Evolutionary conservation across 1,140 invertebrate species (phyloP).

Genomic region (Drosophila simulans): DNA sequence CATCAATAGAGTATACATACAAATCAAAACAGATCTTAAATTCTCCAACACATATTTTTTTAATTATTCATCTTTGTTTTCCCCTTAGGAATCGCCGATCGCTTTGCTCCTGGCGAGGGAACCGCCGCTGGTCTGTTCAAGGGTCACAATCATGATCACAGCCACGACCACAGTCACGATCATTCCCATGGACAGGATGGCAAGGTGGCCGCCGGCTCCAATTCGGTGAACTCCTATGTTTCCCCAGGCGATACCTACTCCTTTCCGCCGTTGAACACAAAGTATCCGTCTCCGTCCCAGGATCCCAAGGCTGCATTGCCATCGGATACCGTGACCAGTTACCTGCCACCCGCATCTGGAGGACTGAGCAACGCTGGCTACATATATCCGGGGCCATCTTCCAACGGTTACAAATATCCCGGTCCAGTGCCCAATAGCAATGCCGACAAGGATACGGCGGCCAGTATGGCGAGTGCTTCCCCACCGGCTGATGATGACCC

Average conservation of each 20-base stretch:
- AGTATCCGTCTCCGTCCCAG: slow-evolving; percentile 67
- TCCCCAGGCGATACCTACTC: slow-evolving; percentile 68
- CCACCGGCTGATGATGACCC: slow-evolving; percentile 55
- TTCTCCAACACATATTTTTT: no score
- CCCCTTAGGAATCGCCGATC: slow-evolving; percentile 55
- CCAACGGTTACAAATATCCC: slow-evolving; percentile 57
- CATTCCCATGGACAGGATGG: slow-evolving; percentile 47
- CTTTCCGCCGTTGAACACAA: slow-evolving; percentile 75
- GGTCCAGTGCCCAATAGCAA: slow-evolving; percentile 52
- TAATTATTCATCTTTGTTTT: background rate
- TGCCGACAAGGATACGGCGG: slow-evolving; percentile 57
- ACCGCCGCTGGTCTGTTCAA: slow-evolving; percentile 67
- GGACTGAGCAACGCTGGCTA: slow-evolving; percentile 53
- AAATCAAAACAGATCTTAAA: no score
- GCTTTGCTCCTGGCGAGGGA: slow-evolving; percentile 73
- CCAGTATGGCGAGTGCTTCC: slow-evolving; percentile 37
- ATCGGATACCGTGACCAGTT: slow-evolving; percentile 63
- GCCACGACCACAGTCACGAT: slow-evolving; percentile 30
- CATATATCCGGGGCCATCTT: slow-evolving; percentile 51
- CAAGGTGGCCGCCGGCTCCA: slow-evolving; percentile 59
- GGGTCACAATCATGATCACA: slow-evolving; percentile 45
- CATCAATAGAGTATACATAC: background rate
- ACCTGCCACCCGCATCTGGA: slow-evolving; percentile 77
- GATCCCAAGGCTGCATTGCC: slow-evolving; percentile 64
- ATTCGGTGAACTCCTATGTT: slow-evolving; percentile 59